phyloP scores from a whole-genome alignment of 2,113 vertebrate genomes.

The Shinisaurus crocodilurus region DNA sequence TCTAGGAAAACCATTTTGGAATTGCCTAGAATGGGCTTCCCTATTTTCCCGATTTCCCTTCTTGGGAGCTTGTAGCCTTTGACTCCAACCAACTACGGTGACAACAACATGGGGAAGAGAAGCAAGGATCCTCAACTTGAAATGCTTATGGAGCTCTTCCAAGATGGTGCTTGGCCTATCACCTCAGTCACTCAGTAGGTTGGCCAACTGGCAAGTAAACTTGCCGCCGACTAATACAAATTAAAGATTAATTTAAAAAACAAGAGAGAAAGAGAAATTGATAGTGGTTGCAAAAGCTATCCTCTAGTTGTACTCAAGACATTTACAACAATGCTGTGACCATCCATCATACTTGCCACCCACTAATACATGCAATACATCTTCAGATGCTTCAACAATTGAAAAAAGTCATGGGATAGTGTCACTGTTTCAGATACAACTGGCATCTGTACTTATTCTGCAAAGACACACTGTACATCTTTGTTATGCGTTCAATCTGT shows the following conservation, averaged over 20 bases:
- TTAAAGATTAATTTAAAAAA: no score
- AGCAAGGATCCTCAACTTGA: neutral
- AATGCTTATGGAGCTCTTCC: neutral
- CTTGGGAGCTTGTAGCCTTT: neutral
- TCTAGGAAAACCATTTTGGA: neutral
- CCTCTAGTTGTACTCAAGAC: neutral
- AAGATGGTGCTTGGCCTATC: neutral
- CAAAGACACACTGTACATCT: constrained; percentile 51
- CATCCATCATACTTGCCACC: neutral
- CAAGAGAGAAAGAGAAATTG: neutral
- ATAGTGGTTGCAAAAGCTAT: neutral
- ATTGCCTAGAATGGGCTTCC: neutral
- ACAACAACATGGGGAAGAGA: neutral
- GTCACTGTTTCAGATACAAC: constrained; percentile 26
- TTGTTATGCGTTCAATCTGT: constrained; percentile 49
- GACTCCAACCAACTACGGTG: neutral
- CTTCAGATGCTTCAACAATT: neutral
- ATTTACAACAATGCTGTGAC: neutral
- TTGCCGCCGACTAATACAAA: neutral
- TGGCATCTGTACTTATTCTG: constrained; percentile 43
- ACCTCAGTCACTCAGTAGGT: neutral
- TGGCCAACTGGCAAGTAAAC: neutral
- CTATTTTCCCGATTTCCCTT: neutral
- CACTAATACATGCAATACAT: neutral
- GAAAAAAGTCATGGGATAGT: constrained; percentile 21